These are phyloP conservation scores for Archilochus colubris DNA, from an alignment of 2,113 vertebrate genomes.

Conservation along the genomic window DNA sequence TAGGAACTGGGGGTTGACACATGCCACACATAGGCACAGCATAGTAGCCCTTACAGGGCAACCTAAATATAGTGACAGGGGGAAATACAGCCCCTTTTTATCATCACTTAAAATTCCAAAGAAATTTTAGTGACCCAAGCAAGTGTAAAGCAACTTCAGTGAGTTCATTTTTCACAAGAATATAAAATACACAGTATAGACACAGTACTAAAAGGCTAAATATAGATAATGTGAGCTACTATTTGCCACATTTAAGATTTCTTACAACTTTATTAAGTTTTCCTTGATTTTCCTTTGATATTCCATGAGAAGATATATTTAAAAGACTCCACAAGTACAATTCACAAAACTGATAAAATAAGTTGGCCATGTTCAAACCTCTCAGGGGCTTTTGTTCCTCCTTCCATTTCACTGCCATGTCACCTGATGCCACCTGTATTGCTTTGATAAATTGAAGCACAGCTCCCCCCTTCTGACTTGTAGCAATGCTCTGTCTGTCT, in stretches of 20 bases:
- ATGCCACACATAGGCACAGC: not conserved
- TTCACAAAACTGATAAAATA: not conserved
- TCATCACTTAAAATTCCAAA: not conserved
- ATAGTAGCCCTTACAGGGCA: not conserved
- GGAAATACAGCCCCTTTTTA: rapidly evolving
- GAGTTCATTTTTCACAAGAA: not conserved
- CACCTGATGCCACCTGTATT: not conserved
- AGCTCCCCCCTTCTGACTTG: not conserved
- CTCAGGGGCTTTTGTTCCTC: not conserved
- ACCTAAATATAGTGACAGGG: rapidly evolving
- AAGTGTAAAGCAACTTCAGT: not conserved
- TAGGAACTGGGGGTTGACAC: not conserved
- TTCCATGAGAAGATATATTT: not conserved
- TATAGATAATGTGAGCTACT: not conserved
- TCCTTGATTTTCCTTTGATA: not conserved
- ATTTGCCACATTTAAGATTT: not conserved
- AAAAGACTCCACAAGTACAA: not conserved
- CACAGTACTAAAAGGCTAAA: not conserved
- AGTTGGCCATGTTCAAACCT: not conserved
- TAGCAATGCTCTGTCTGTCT: conserved; percentile 2
- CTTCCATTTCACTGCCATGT: not conserved
- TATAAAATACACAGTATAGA: not conserved
- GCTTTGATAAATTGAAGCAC: not conserved
- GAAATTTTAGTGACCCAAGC: not conserved
- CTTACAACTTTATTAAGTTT: not conserved